Evolutionary conservation across 1,140 invertebrate species (phyloP).

Genomic region (Drosophila parvula): DNA sequence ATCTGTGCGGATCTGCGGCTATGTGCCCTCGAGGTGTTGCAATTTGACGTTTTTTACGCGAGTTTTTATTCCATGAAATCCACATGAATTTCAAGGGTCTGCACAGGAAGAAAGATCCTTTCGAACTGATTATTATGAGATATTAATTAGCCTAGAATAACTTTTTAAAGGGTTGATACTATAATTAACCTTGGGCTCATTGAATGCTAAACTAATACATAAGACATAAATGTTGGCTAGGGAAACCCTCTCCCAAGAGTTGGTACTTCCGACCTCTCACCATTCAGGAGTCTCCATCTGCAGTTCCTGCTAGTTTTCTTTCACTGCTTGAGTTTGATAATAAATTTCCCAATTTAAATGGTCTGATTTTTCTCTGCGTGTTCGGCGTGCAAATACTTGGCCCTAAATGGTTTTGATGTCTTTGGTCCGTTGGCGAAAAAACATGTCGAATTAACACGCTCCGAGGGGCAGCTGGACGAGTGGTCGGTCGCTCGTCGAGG

Average conservation of each 20-base stretch:
- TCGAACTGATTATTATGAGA: background rate
- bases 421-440: slow-evolving; percentile 62
- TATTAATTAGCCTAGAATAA: background rate
- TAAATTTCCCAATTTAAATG: too few species aligned
- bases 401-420: slow-evolving; percentile 73
- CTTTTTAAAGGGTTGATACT: too few species aligned
- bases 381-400: slow-evolving; percentile 78
- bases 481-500: slow-evolving; percentile 17
- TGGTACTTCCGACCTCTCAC: background rate
- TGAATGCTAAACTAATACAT: background rate
- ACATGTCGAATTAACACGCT: slow-evolving; percentile 84
- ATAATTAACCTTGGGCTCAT: background rate
- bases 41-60: slow-evolving; percentile 84
- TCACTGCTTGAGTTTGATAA: background rate
- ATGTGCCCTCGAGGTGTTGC: slow-evolving; percentile 82
- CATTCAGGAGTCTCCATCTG: background rate
- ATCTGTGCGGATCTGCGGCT: slow-evolving; percentile 39
- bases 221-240: background rate
- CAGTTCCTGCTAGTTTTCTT: background rate
- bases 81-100: slow-evolving; percentile 58
- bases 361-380: slow-evolving; percentile 19
- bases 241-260: background rate
- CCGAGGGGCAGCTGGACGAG: slow-evolving; percentile 59
- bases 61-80: slow-evolving; percentile 79
- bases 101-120: slow-evolving; percentile 18